Evolutionary conservation across 23 tunicate genomes (phyloP), one percentile per base, ranked within the genome.

Genomic region (Styela plicata): DNA sequence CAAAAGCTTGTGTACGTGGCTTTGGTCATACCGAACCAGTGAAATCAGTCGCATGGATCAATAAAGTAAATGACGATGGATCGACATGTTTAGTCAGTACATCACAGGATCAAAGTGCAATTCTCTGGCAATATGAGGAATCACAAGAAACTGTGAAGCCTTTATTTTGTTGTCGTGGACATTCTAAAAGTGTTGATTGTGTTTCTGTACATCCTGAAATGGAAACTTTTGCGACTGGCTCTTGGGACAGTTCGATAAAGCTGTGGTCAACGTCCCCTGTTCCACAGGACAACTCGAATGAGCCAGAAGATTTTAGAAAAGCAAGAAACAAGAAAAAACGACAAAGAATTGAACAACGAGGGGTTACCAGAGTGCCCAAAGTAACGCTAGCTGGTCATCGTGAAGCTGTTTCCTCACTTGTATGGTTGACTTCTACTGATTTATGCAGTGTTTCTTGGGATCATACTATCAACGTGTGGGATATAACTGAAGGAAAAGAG

Each of bases 371-470:
- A 74, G 91, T 90, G 13, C 91, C 91, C 0, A 65, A 80, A 57
- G 10, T 79, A 75, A 89, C 91, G n/a, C 33, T 89, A 29, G 66
- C 82, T 17, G 95, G 95, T 21, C 99, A 95, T 69, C 83, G 81
- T 0, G 99, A 95, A 44, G 86, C 83, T 0, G 99, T 95, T 63
- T 74, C 89, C 0, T 82, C 84, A 1, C 53, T 90, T 66, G 71
- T 63, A 5, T 87, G 95, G 96, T 2, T 95, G 74, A 69, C 34
- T 37, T 74, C 74, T 20, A 24, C 85, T 22, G 87, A 86, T 18
- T 28, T 95, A 19, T 84, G 87, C 82, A 84, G 86, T 74, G 92
- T 65, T 2, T 90, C 96, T 22, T 86, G 91, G 99, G 99, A 95
- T 63, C 91, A 95, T 63, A 90, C 96, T 2, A 29, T 95, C 19